Conservation (phyloP, 2,888 invertebrate species). For the Teleogryllus oceanicus region DNA sequence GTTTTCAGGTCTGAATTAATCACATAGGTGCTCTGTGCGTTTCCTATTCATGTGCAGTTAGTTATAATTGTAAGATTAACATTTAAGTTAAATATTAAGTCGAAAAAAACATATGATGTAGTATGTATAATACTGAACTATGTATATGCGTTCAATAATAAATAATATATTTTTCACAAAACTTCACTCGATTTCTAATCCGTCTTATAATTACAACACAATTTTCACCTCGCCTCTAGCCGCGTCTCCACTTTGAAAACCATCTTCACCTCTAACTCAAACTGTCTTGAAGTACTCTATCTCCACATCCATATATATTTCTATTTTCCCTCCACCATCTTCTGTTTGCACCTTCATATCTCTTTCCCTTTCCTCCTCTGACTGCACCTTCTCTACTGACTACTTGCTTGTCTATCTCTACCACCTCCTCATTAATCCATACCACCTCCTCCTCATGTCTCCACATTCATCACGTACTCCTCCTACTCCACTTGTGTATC, state of each 20-base stretch:
- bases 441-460: slow-evolving; percentile 40
- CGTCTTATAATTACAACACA: not conserved
- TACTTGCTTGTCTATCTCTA: slow-evolving; percentile 40
- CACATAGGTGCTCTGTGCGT: too few species aligned
- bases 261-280: not conserved
- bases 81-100: too few species aligned
- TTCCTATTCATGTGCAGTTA: too few species aligned
- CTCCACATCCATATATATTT: slow-evolving; percentile 33
- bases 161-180: too few species aligned
- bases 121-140: too few species aligned
- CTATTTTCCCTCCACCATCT: slow-evolving; percentile 29
- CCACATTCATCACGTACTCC: too few species aligned
- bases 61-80: too few species aligned
- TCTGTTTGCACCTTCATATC: not conserved
- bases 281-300: slow-evolving; percentile 23
- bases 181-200: not conserved
- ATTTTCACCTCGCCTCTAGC: not conserved
- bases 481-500: too few species aligned
- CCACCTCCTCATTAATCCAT: slow-evolving; percentile 40
- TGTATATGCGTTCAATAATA: too few species aligned
- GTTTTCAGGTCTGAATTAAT: too few species aligned
- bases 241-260: not conserved
- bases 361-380: not conserved
- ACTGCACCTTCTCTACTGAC: slow-evolving; percentile 41
- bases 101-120: too few species aligned